These are phyloP conservation scores for Drosophila ezoana DNA, from an alignment of 2,888 invertebrate species.

Conservation along the genomic window DNA sequence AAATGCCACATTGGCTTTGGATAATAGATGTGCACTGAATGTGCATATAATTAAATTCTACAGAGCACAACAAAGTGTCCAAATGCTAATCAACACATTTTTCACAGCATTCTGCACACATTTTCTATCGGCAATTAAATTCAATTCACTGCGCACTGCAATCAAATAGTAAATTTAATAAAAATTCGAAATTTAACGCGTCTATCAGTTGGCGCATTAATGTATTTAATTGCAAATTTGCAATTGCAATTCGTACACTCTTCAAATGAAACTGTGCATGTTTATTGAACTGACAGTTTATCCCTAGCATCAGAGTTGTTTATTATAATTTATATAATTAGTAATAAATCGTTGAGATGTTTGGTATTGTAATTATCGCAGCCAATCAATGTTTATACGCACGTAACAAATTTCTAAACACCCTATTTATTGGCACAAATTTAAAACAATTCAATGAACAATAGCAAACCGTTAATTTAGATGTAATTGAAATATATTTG, in stretches of 20 bases:
- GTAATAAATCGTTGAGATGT: background rate
- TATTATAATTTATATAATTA: constrained; percentile 5
- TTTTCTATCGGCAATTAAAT: constrained; percentile 51
- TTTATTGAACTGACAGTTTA: constrained; percentile 34
- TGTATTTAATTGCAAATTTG: constrained; percentile 47
- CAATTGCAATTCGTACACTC: constrained; percentile 16
- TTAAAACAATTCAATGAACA: constrained; percentile 8
- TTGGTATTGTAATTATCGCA: background rate
- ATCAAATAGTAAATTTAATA: constrained; percentile 43
- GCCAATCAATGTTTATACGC: constrained; percentile 4
- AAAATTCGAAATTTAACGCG: constrained; percentile 11
- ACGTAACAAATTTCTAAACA: background rate
- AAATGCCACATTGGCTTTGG: background rate
- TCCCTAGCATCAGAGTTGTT: constrained; percentile 1
- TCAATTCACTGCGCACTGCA: constrained; percentile 20
- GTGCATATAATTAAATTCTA: constrained; percentile 50
- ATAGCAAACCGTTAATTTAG: background rate
- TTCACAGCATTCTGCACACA: constrained; percentile 21
- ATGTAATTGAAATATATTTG: background rate
- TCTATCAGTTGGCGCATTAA: constrained; percentile 36
- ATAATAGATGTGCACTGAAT: constrained; percentile 34
- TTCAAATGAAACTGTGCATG: constrained; percentile 23
- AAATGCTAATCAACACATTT: constrained; percentile 38
- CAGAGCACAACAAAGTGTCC: constrained; percentile 28
- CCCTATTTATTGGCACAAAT: background rate